Conservation (phyloP, 1,140 invertebrate species). For the Pseudomyrmex pallidus region DNA sequence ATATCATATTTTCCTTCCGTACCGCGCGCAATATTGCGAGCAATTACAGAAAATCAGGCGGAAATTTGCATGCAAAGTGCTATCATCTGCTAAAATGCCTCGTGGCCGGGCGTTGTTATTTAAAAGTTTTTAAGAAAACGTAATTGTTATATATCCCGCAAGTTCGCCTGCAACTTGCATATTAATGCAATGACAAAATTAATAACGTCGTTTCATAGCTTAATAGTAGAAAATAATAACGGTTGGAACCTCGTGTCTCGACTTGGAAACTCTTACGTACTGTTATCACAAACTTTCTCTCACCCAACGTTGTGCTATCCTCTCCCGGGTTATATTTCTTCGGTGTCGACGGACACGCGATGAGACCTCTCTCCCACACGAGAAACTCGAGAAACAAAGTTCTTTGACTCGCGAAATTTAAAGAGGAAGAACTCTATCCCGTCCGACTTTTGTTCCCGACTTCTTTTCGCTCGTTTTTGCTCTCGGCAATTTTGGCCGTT, state of each 20-base stretch:
- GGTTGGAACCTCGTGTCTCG: slow-evolving; percentile 11
- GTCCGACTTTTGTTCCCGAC: slow-evolving; percentile 33
- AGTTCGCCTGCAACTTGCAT: slow-evolving; percentile 45
- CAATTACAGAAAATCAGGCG: slow-evolving; percentile 27
- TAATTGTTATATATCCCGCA: slow-evolving; percentile 44
- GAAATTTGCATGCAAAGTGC: slow-evolving; percentile 52
- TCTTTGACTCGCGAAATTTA: slow-evolving; percentile 58
- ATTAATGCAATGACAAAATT: slow-evolving; percentile 55
- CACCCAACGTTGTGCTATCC: slow-evolving; percentile 18
- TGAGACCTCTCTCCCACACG: slow-evolving; percentile 58
- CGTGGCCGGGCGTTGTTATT: slow-evolving; percentile 8
- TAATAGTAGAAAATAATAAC: slow-evolving; percentile 59
- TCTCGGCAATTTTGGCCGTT: slow-evolving; percentile 2
- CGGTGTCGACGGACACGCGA: slow-evolving; percentile 69
- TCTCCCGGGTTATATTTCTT: slow-evolving; percentile 66
- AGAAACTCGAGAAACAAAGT: slow-evolving; percentile 64
- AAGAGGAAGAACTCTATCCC: slow-evolving; percentile 34
- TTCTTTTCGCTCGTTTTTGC: background rate
- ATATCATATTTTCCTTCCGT: slow-evolving; percentile 5
- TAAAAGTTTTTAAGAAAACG: slow-evolving; percentile 42
- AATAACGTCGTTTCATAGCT: slow-evolving; percentile 61
- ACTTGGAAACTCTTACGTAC: slow-evolving; percentile 70
- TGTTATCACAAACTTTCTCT: slow-evolving; percentile 63
- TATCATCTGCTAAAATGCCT: slow-evolving; percentile 38
- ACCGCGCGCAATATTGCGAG: background rate